Conservation (phyloP, 1,140 invertebrate genomes). For the Nephila pilipes region DNA sequence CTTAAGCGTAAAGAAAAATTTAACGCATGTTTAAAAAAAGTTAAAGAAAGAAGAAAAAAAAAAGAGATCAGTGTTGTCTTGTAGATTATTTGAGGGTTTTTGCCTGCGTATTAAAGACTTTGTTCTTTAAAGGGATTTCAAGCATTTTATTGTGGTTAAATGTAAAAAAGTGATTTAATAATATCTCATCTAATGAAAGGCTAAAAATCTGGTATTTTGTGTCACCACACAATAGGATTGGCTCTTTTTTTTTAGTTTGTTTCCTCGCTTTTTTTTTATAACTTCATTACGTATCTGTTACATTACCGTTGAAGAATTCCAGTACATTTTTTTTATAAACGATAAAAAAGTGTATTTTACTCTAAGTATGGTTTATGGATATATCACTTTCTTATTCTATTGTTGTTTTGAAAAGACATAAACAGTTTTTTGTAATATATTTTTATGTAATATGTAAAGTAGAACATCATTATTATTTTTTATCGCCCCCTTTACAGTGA, state of each 20-base stretch:
- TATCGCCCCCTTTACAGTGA: no score
- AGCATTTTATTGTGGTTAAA: slow-evolving; percentile 41
- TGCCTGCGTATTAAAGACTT: background rate
- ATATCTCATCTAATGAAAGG: slow-evolving; percentile 28
- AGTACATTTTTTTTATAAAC: background rate
- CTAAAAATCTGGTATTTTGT: background rate
- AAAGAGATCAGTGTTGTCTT: slow-evolving; percentile 2
- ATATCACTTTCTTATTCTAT: background rate
- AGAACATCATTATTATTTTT: no score
- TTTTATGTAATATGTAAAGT: no score
- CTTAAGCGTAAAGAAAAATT: slow-evolving; percentile 46
- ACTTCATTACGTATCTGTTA: background rate
- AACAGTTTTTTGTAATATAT: background rate
- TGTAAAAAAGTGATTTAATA: slow-evolving; percentile 27
- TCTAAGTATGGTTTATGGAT: background rate
- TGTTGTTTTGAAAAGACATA: background rate
- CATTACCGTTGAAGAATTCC: background rate
- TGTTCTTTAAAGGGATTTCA: slow-evolving; percentile 31
- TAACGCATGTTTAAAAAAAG: background rate
- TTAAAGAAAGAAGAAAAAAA: background rate
- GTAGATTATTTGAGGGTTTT: slow-evolving; percentile 24
- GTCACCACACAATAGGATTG: background rate
- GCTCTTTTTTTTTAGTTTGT: background rate
- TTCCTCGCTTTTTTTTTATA: background rate
- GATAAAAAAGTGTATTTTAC: background rate